Evolutionary conservation across 2,797 vertebrate genomes (phyloP).

Genomic region (Aphelocoma californica): DNA sequence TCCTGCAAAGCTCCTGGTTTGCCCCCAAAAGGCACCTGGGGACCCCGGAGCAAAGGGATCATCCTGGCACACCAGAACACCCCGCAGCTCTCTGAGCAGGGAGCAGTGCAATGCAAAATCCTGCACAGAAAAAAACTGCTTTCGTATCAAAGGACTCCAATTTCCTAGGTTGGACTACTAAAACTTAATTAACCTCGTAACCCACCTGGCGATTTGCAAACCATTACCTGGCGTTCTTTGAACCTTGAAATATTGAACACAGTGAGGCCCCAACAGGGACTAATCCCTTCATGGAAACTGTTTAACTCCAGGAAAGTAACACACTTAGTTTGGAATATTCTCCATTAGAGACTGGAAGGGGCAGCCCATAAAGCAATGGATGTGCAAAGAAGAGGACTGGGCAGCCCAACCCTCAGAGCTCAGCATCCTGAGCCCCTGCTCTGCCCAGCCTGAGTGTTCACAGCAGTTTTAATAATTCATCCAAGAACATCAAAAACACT

Average conservation of each 20-base stretch:
- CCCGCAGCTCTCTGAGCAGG: accelerated
- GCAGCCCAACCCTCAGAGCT: background rate
- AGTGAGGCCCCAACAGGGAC: background rate
- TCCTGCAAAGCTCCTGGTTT: background rate
- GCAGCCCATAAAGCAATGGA: background rate
- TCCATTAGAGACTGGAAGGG: background rate
- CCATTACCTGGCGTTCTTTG: background rate
- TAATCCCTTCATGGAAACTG: background rate
- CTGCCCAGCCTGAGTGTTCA: background rate
- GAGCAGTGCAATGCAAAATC: background rate
- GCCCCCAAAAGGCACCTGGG: background rate
- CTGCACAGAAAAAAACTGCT: background rate
- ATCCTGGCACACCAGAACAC: background rate
- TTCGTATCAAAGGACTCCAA: background rate
- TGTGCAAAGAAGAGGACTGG: background rate
- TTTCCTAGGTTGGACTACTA: background rate
- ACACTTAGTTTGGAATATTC: background rate
- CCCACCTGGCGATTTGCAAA: constrained; percentile 29
- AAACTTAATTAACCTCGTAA: constrained; percentile 38
- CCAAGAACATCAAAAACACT: background rate
- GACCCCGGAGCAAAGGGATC: background rate
- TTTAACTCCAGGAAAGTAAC: background rate
- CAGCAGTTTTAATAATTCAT: background rate
- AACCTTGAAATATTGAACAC: background rate
- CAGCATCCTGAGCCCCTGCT: background rate